These are phyloP conservation scores for Cataglyphis altisquamis DNA, from an alignment of 2,888 invertebrate species.

Conservation along the genomic window DNA sequence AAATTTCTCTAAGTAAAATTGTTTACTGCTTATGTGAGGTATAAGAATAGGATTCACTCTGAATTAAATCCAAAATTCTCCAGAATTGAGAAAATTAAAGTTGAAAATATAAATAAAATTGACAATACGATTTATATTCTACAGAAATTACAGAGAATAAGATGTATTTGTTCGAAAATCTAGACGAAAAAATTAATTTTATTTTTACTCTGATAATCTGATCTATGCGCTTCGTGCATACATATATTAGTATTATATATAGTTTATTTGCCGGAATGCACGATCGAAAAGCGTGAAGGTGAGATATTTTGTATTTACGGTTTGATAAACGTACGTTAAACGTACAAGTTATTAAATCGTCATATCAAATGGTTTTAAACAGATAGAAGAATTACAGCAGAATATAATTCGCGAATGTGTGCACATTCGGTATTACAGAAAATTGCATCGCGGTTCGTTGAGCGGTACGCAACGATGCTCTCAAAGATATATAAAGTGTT, in stretches of 20 bases:
- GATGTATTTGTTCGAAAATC: background rate
- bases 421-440: slow-evolving; percentile 16
- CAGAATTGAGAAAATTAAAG: background rate
- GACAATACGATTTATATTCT: background rate
- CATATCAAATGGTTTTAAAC: slow-evolving; percentile 1
- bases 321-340: slow-evolving; percentile 14
- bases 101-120: background rate
- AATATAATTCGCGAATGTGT: background rate
- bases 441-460: slow-evolving; percentile 19
- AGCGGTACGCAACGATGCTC: slow-evolving; percentile 33
- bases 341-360: slow-evolving; percentile 13
- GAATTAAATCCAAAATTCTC: background rate
- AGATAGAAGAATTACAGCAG: background rate
- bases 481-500: slow-evolving; percentile 29
- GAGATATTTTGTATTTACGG: background rate
- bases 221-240: too few relatives aligned
- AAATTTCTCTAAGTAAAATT: too few relatives aligned
- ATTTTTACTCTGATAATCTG: background rate
- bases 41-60: background rate
- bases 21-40: background rate
- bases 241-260: background rate
- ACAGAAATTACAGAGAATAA: background rate
- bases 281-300: background rate
- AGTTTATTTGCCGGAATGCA: background rate
- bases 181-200: background rate